phyloP scores from a whole-genome alignment of 1,140 invertebrate genomes.

The Drosophila novamexicana region DNA sequence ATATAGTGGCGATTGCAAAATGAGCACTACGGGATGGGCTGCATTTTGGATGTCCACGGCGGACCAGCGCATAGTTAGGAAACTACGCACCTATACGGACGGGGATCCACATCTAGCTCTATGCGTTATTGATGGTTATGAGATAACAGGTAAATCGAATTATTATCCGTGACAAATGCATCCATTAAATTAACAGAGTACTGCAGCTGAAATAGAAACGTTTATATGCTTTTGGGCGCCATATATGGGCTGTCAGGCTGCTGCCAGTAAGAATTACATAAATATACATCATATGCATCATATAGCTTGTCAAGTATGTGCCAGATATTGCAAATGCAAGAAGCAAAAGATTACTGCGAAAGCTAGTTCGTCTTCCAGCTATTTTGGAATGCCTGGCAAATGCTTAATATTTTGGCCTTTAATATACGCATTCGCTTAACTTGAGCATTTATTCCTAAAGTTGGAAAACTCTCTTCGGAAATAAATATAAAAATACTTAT shows the following conservation, averaged over 20 bases:
- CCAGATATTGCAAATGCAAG: conserved; percentile 7
- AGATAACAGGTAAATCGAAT: neutral
- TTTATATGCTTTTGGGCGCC: conserved; percentile 35
- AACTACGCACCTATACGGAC: neutral
- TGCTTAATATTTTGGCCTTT: neutral
- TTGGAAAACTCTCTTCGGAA: too few relatives aligned
- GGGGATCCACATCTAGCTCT: neutral
- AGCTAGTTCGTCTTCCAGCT: too few relatives aligned
- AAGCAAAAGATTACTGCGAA: neutral
- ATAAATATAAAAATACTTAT: too few relatives aligned
- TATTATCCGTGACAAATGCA: neutral
- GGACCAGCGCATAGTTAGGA: neutral
- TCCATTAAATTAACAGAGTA: neutral
- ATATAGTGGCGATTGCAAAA: neutral
- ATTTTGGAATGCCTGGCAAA: neutral
- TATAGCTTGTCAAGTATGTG: conserved; percentile 1
- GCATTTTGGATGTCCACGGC: neutral
- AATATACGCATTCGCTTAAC: too few relatives aligned
- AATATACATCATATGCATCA: conserved; percentile 5
- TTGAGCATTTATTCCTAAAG: too few relatives aligned
- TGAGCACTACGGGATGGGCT: neutral
- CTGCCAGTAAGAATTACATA: neutral
- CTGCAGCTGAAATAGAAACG: conserved; percentile 22
- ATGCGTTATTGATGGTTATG: conserved; percentile 4
- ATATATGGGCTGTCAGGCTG: conserved; percentile 12